These are phyloP conservation scores for Rotaria sp. DNA, from an alignment of 2,888 invertebrate species.

Conservation along the genomic window DNA sequence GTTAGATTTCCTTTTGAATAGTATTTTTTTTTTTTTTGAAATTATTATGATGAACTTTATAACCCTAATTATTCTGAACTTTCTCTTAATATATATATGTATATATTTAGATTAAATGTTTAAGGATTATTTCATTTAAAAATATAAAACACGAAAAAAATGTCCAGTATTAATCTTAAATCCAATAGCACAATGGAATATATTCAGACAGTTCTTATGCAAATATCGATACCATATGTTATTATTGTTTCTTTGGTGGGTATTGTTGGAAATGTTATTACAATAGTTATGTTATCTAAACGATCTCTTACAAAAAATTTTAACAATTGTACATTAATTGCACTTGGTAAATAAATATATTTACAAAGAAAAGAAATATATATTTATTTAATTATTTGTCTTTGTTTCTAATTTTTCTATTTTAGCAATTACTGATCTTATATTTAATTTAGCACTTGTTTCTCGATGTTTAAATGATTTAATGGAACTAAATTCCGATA, in stretches of 20 bases:
- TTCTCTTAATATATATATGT: no score
- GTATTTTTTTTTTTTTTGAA: no score
- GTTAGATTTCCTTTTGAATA: no score
- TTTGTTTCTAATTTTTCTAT: neutral
- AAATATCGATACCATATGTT: neutral
- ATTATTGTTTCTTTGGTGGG: neutral
- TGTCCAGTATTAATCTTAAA: neutral
- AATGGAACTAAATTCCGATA: neutral
- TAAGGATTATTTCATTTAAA: no score
- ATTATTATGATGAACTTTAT: no score
- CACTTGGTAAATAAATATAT: neutral
- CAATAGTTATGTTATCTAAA: neutral
- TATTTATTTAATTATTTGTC: neutral
- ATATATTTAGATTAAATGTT: no score
- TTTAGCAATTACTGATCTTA: neutral
- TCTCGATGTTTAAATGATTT: neutral
- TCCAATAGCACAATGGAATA: neutral
- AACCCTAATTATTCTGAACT: no score
- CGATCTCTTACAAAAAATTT: slow-evolving; percentile 19
- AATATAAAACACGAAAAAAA: neutral
- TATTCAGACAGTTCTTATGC: neutral
- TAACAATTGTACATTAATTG: slow-evolving; percentile 21
- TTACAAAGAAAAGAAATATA: neutral
- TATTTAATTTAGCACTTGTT: neutral
- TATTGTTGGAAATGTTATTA: neutral